Base-by-base conservation (phyloP, 1,140 invertebrate species). In the Calephelis virginiensis region DNA sequence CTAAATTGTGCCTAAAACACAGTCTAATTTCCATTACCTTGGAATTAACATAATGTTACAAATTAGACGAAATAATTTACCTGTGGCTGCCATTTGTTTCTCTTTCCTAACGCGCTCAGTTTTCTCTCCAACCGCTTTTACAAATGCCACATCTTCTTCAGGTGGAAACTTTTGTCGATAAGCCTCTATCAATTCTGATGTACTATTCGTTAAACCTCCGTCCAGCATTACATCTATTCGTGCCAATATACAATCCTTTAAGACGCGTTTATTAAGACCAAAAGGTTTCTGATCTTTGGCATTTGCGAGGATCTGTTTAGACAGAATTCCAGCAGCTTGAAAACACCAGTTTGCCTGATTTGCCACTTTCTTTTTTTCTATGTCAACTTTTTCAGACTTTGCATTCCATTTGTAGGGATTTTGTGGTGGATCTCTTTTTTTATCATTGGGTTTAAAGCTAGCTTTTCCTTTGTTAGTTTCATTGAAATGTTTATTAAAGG, bases 131-230 rank as follows among this genome's bases (percentile, higher is more conserved):
- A 37, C 17, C 17, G 50, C 50, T 56, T 56, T 6, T 28, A 28
- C 37, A 56, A 56, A 56, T 37, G 4, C 28, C 8, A 37, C 0
- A 12, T 56, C 50, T 28, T 56, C 50, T 6, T 37, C 50, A 5
- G 50, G 50, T 11, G 28, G 10, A 56, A 56, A 56, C 12, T 56
- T 37, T 37, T 12, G 28, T 56, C 53, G 53, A 56, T 56, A 56
- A 5, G 53, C 9, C 12, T 56, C 10, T 37, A 56, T 37, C 9
- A 56, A 37, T 37, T 28, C 10, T 38, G 11, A 1, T 37, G 28
- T 17, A 1, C 11, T 56, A 12, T 56, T 10, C 28, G 53, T 9
- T 56, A 37, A 37, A 6, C 37, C 28, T 14, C 53, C 53, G 11
- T 28, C 53, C 28, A 56, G 37, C 0, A 37, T 12, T 37, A 28